A percentile compares a stretch with the other conserved stretches of the same genome.
Conservation (phyloP, 2,797 vertebrate species). For the Hydrolagus colliei region DNA sequence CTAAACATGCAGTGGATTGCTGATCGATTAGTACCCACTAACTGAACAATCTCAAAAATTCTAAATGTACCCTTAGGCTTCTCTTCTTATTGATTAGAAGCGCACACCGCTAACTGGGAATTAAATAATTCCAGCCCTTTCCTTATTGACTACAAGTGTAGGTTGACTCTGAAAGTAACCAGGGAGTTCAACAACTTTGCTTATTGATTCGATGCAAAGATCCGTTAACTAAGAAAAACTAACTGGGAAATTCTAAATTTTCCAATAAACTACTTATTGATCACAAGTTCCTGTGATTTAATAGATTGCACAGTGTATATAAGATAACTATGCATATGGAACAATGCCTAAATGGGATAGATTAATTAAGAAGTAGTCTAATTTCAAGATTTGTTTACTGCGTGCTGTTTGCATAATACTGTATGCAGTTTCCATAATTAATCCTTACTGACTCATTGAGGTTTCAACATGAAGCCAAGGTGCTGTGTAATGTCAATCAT, state of each 20-base stretch:
- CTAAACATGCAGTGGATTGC: background rate
- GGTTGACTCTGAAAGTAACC: background rate
- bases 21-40: conserved; percentile 1
- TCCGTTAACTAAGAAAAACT: background rate
- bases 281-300: background rate
- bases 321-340: no score
- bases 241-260: conserved; percentile 3
- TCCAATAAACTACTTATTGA: background rate
- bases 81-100: background rate
- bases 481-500: no score
- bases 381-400: no score
- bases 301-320: background rate
- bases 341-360: no score
- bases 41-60: background rate
- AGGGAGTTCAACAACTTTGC: conserved; percentile 6
- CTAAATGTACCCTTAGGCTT: background rate
- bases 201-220: background rate
- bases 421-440: no score
- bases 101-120: background rate
- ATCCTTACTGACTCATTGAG: no score
- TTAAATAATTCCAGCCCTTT: background rate
- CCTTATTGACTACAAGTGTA: background rate
- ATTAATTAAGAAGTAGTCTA: no score
- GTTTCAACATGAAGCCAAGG: no score
- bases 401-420: no score